Base-by-base conservation (phyloP, 2,888 invertebrate genomes). In the Hyposoter didymator region DNA sequence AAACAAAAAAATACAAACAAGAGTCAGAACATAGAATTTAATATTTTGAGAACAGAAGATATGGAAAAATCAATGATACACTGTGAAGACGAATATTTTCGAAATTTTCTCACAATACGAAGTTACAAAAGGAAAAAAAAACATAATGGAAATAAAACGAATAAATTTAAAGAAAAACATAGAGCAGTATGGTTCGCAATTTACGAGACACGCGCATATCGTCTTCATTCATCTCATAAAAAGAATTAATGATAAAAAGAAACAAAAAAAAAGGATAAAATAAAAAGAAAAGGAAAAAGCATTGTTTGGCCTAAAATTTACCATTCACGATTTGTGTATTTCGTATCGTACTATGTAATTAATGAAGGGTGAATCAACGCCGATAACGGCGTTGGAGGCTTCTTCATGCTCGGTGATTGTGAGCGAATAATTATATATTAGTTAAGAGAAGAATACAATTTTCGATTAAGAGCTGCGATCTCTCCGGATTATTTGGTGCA, bases 291-390 rank as follows among this genome's bases (percentile, higher is more conserved):
- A 64, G 52, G 52, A 69, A 70, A 78, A 52, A 78, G 67, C 80
- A 83, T 87, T 83, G 87, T 88, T 88, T 88, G 88, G 88, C 88
- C 88, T 88, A 88, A 88, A 78, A 81, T 67, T 70, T 84, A 88
- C 83, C 84, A 88, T 87, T 87, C 87, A 88, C 84, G 82, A 79
- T 88, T 84, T 86, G 78, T 86, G 84, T 84, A 84, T 82, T 84
- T 67, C 84, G 75, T 82, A 85, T 70, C 64, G 52, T 76, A 62
- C 59, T 85, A 70, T 75, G 75, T 82, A 79, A 74, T 67, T 67
- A 73, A 81, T 59, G 6, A 14, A 49, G 52, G 66, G 49, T 14
- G 35, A 49, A 47, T 64, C 62, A 75, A 49, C 64, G 64, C 8
- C n/a, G 14, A 75, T 14, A 72, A 64, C 62, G 59, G 28, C 59